Base-by-base conservation (phyloP, 2,797 vertebrate species). In the Esox lucius region DNA sequence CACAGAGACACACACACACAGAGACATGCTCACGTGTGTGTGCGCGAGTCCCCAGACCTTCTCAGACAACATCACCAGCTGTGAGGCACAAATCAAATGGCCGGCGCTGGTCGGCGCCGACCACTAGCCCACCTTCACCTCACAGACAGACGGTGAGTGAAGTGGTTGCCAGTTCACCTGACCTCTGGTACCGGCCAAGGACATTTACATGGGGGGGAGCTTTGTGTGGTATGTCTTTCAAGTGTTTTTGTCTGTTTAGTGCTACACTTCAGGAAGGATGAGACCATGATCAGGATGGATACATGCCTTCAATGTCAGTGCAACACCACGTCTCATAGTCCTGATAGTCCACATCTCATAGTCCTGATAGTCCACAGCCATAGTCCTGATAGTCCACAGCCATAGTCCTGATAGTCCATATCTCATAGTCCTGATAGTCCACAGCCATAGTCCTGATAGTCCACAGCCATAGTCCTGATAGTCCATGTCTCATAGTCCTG, bases 41-140 rank as follows among this genome's bases (percentile, higher is more conserved):
- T 12, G 11, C 12, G 42, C 46, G 42, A 46, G 56, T 22, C 9
- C 22, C 22, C 56, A 59, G 82, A 85, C 87, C 86, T 87, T 87
- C 83, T 72, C 80, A 49, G 84, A 46, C 42, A 46, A 46, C 42
- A 46, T 1, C 77, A 84, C 89, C 91, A 91, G 91, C 91, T 93
- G 91, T 88, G 91, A 75, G 78, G 86, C 85, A 91, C 91, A 92
- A 94, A 94, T 93, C 92, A 93, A 89, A 87, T 82, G 79, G 76
- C 82, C 31, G n/a, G 71, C 77, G 84, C 72, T 82, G 79, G 76
- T 81, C 31, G n/a, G 71, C 77, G 84, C 72, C 81, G 39, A 86
- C 65, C 73, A 68, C 5, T 24, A 73, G 70, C 72, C 51, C 48
- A 68, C 61, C 80, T 71, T 56, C 76, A 84, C 83, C 84, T 82